These are phyloP conservation scores for Limnephilus lunatus DNA, from an alignment of 2,888 invertebrate genomes.

Conservation along the genomic window DNA sequence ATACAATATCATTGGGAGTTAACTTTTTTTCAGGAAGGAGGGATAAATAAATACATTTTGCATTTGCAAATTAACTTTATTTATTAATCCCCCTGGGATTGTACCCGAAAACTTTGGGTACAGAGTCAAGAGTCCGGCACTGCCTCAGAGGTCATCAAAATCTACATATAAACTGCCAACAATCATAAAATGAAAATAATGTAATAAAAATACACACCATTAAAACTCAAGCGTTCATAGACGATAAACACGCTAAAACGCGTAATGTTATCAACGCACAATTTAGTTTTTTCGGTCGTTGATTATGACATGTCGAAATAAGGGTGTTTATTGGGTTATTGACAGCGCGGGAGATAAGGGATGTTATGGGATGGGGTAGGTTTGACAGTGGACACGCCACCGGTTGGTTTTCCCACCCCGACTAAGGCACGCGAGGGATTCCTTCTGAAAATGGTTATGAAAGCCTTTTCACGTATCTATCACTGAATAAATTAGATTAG, in stretches of 20 bases:
- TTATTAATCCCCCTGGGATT: too few relatives aligned
- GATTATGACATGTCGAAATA: neutral
- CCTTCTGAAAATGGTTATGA: neutral
- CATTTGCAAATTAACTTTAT: too few relatives aligned
- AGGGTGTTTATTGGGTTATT: neutral
- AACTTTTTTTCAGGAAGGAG: too few relatives aligned
- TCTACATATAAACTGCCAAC: neutral
- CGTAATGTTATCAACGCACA: neutral
- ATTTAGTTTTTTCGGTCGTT: neutral
- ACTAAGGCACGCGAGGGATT: neutral
- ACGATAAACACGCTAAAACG: neutral
- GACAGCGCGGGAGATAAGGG: neutral
- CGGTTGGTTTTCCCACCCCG: neutral
- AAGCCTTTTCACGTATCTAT: neutral
- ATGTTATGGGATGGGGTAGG: neutral
- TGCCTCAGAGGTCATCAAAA: too few relatives aligned
- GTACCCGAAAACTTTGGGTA: too few relatives aligned
- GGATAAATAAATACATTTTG: too few relatives aligned
- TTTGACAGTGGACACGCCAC: neutral
- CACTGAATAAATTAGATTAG: neutral
- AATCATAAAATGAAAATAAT: neutral
- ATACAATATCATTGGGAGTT: too few relatives aligned
- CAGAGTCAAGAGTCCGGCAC: too few relatives aligned
- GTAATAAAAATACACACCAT: neutral
- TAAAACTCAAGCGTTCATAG: neutral